Percentiles rank a stretch among this genome's conserved stretches.
Evolutionary conservation across 2,888 invertebrate genomes (phyloP).

Genomic region (Quadroppia sp.): DNA sequence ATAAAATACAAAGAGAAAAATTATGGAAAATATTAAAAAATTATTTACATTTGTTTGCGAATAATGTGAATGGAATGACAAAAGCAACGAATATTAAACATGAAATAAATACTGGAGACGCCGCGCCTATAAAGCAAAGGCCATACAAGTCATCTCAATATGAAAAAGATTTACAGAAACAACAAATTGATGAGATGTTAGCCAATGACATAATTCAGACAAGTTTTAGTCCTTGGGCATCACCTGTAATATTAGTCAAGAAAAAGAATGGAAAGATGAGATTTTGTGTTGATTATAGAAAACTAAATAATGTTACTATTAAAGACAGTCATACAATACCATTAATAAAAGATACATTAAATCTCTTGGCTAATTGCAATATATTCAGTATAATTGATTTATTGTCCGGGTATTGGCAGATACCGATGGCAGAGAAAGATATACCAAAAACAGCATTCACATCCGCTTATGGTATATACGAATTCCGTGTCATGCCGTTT

Average conservation of each 20-base stretch:
- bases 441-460: slow-evolving; percentile 34
- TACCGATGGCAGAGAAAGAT: neutral
- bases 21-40: neutral
- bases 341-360: slow-evolving; percentile 23
- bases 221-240: neutral
- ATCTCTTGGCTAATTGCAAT: neutral
- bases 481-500: slow-evolving; percentile 39
- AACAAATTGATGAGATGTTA: neutral
- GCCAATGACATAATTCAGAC: neutral
- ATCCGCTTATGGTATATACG: slow-evolving; percentile 17
- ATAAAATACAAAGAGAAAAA: neutral
- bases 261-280: slow-evolving; percentile 42
- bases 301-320: slow-evolving; percentile 31
- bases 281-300: slow-evolving; percentile 38
- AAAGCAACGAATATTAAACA: neutral
- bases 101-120: neutral
- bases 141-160: neutral
- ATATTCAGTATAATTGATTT: slow-evolving; percentile 33
- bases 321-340: slow-evolving; percentile 37
- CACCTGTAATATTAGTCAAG: slow-evolving; percentile 36
- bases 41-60: neutral
- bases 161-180: neutral
- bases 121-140: neutral
- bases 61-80: neutral
- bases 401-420: slow-evolving; percentile 19